Evolutionary conservation across 2,113 vertebrate species (phyloP), one percentile per base, ranked within the genome.

Genomic region (Procavia capensis): DNA sequence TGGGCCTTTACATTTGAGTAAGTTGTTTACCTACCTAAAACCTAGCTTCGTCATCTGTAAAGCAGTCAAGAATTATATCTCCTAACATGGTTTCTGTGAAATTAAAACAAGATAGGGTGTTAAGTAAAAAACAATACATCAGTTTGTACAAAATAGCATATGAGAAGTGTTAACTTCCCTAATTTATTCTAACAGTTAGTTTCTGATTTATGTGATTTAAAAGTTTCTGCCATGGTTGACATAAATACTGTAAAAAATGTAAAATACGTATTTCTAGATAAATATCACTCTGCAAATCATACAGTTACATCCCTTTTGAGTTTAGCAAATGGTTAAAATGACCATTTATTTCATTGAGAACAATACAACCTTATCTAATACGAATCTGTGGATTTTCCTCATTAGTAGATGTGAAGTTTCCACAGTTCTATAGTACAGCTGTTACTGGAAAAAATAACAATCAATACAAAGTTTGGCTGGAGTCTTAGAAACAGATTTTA

Each of bases 401-500:
- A 75, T 39, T 19, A 41, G 31, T 41, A 72, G 8, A 50, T 6
- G 2, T 20, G 22, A 34, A 14, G 14, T 85, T 92, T 84, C 34
- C 45, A 70, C 8, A 13, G 39, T 75, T 72, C n/a, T 39, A 2
- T 29, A 91, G 59, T 24, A 27, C 36, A 78, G 34, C 13, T 89
- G n/a, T 81, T 79, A 57, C 8, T 90, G 63, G 41, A 81, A 94
- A 83, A 92, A 39, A 39, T 39, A 39, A 14, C 70, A 72, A 22
- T 59, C 43, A 92, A 75, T 47, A 25, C n/a, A 86, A 93, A 92
- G 10, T 82, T 78, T 20, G 81, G 59, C n/a, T 43, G 9, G 43
- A 64, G n/a, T 82, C 66, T 93, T 68, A 68, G 59, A 95, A 94
- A 74, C 20, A 93, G 29, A 93, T 82, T 89, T 93, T n/a, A 9